Evolutionary conservation across 2,888 invertebrate genomes (phyloP), one percentile per base, ranked within the genome.

Genomic region (Amiota mariae): DNA sequence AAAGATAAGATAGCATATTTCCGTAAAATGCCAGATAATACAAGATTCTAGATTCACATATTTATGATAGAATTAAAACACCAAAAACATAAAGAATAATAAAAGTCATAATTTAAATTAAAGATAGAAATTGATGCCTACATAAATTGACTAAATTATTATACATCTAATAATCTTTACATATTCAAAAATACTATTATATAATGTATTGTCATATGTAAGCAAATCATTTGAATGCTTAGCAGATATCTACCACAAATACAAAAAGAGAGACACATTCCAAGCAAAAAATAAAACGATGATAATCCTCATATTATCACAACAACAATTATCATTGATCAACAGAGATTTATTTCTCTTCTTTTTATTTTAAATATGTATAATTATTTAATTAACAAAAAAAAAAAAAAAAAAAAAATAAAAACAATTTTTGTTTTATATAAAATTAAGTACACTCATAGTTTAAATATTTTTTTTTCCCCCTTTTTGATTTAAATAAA

Each of bases 1-100:
- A 92, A 93, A 72, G 93, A 95, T 80, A 93, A 95, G 87, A 93
- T 97, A 12, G 96, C 96, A 0, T 95, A 94, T 89, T 97, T 97
- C 88, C 93, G 95, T 13, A 94, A 95, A 86, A 94, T 95, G 92
- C 95, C 96, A 0, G 95, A 96, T 82, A 94, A 96, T 85, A 94
- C 95, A 81, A 92, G 96, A 84, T 96, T 96, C 89, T 88, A 18
- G 6, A 36, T 0, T 56, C 3, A 24, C 2, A 56, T 56, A 56
- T 56, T 36, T 2, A 36, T 70, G 72, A 70, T 2, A 63, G 24
- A 18, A 56, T 11, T 46, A 12, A 70, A 51, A 75, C n/a, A 46
- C 36, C 12, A 36, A 36, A 36, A 36, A 6, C 36, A 2, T 36
- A 36, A 24, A 24, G 36, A 36, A 36, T 36, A 6, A 24, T 63